Percentiles rank a stretch among this genome's conserved stretches.
Evolutionary conservation across 2,888 invertebrate species (phyloP).

Genomic region (Leptinotarsa rubiginosa): DNA sequence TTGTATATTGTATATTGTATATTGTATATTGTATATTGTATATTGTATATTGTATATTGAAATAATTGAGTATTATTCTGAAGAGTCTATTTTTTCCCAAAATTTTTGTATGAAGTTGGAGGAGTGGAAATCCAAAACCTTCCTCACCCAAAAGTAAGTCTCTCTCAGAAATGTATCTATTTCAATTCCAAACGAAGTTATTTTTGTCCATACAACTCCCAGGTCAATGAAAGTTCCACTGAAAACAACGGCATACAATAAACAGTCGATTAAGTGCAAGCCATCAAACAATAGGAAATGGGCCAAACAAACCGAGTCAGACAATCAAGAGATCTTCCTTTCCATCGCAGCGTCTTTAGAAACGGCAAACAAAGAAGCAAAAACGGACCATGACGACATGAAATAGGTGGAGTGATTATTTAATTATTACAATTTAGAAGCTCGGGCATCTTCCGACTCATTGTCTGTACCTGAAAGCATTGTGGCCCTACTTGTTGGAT

Average conservation of each 20-base stretch:
- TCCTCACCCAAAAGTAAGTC: too few species aligned
- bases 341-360: slow-evolving; percentile 36
- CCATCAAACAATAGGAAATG: slow-evolving; percentile 52
- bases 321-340: slow-evolving; percentile 29
- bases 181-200: too few species aligned
- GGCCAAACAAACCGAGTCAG: slow-evolving; percentile 47
- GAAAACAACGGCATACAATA: slow-evolving; percentile 47
- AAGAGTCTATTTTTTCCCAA: too few species aligned
- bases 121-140: too few species aligned
- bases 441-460: slow-evolving; percentile 41
- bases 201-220: background rate
- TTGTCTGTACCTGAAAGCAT: slow-evolving; percentile 49
- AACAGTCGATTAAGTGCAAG: slow-evolving; percentile 48
- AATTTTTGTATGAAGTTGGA: too few species aligned
- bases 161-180: too few species aligned
- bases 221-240: slow-evolving; percentile 4
- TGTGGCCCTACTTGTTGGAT: background rate
- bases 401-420: slow-evolving; percentile 65
- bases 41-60: too few species aligned
- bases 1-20: too few species aligned
- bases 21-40: too few species aligned
- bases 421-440: slow-evolving; percentile 59
- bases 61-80: too few species aligned
- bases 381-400: slow-evolving; percentile 56
- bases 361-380: slow-evolving; percentile 51